Conservation (phyloP, 1,140 invertebrate species). For the Lepidurus couesii region DNA sequence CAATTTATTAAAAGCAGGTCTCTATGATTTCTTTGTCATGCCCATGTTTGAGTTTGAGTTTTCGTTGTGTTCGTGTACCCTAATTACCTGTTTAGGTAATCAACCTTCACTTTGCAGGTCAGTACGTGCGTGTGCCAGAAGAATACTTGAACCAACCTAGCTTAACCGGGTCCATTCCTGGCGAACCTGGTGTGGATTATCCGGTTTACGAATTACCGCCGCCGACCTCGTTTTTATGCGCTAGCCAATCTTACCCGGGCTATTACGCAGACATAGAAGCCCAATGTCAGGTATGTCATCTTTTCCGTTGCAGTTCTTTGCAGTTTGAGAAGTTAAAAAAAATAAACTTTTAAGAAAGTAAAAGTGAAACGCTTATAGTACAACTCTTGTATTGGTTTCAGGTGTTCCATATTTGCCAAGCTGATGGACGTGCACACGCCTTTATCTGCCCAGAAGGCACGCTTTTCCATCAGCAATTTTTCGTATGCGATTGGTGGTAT, state of each 20-base stretch:
- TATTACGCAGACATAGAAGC: constrained; percentile 49
- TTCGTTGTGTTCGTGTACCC: background rate
- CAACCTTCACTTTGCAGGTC: background rate
- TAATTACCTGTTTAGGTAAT: background rate
- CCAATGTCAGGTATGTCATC: constrained; percentile 46
- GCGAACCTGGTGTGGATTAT: constrained; percentile 48
- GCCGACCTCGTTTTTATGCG: constrained; percentile 46
- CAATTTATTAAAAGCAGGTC: background rate
- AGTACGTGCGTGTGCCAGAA: constrained; percentile 23
- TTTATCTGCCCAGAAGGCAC: constrained; percentile 55
- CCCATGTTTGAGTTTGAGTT: background rate
- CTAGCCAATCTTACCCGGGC: constrained; percentile 46
- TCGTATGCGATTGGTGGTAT: constrained; percentile 57
- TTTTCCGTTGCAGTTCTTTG: background rate
- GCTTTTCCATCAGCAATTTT: constrained; percentile 53
- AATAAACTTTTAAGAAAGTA: background rate
- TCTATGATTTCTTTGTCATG: background rate
- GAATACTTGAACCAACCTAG: constrained; percentile 15
- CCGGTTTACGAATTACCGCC: constrained; percentile 45
- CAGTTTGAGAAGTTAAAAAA: background rate
- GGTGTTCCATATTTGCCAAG: constrained; percentile 56
- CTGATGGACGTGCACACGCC: constrained; percentile 48
- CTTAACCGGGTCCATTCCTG: constrained; percentile 37
- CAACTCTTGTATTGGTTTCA: constrained; percentile 39
- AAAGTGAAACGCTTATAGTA: constrained; percentile 4